Evolutionary conservation across 2,888 invertebrate genomes (phyloP).

Genomic region (Nineta flava): DNA sequence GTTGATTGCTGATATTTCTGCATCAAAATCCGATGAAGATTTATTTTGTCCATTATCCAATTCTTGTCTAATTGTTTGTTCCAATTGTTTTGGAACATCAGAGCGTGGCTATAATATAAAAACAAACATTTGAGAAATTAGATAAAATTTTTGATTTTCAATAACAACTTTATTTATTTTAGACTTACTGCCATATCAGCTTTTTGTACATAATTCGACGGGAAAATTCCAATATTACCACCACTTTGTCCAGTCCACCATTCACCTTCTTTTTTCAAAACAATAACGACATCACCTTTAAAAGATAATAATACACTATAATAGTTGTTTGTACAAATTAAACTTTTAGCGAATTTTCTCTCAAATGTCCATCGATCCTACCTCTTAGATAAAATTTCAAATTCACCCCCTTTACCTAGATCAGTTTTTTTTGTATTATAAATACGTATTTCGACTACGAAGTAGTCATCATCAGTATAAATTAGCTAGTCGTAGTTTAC

Average conservation of each 20-base stretch:
- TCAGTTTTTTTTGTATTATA: no score
- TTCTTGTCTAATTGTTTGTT: background rate
- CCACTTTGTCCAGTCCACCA: conserved; percentile 97
- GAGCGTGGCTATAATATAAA: background rate
- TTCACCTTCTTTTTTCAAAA: conserved; percentile 82
- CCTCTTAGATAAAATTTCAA: no score
- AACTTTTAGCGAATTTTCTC: no score
- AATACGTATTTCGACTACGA: no score
- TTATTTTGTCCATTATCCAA: background rate
- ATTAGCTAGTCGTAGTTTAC: no score
- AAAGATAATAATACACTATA: background rate
- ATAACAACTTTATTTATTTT: background rate
- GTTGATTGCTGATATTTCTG: conserved; percentile 30
- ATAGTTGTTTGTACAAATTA: conserved; percentile 24
- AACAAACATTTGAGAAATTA: background rate
- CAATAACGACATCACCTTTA: conserved; percentile 62
- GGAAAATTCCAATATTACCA: conserved; percentile 75
- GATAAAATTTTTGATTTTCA: background rate
- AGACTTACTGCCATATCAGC: conserved; percentile 30
- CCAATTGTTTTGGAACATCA: conserved; percentile 1
- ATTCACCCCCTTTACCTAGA: no score
- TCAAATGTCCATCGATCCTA: no score
- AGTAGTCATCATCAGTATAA: no score
- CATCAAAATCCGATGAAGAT: conserved; percentile 15
- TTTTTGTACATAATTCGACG: conserved; percentile 87